phyloP scores from a whole-genome alignment of 2,113 vertebrate genomes.

The Picathartes gymnocephalus region DNA sequence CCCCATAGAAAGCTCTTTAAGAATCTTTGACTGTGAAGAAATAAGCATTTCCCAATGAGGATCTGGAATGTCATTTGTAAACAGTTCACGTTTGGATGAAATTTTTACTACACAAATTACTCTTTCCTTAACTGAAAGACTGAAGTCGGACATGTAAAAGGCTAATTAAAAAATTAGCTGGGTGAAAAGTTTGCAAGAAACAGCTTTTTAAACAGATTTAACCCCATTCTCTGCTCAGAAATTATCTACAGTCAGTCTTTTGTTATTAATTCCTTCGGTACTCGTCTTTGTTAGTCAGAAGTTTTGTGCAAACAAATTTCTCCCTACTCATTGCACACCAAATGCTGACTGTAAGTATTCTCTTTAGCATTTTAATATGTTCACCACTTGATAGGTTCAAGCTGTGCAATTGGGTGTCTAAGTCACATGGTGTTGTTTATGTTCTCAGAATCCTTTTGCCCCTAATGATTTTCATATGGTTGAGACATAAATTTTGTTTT shows the following conservation, averaged over 20 bases:
- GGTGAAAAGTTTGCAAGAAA: neutral
- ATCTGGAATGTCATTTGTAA: constrained; percentile 30
- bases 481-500: constrained; percentile 15
- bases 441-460: constrained; percentile 48
- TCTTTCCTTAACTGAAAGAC: neutral
- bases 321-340: constrained; percentile 42
- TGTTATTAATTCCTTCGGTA: constrained; percentile 13
- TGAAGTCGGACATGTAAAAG: neutral
- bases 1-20: neutral
- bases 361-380: constrained; percentile 40
- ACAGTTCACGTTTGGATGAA: neutral
- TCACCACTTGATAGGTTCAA: constrained; percentile 50
- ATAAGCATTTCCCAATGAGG: neutral
- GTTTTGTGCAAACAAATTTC: constrained; percentile 54
- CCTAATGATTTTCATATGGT: constrained; percentile 61
- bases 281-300: constrained; percentile 29
- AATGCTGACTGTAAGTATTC: constrained; percentile 51
- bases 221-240: constrained; percentile 6
- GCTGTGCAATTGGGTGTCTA: constrained; percentile 55
- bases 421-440: constrained; percentile 59
- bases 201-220: neutral
- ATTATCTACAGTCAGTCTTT: constrained; percentile 15
- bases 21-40: constrained; percentile 25
- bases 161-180: neutral
- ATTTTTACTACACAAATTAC: neutral